Percentiles rank a stretch among this genome's conserved stretches.
Evolutionary conservation across 2,888 invertebrate genomes (phyloP).

Genomic region (Euzetes globulus): DNA sequence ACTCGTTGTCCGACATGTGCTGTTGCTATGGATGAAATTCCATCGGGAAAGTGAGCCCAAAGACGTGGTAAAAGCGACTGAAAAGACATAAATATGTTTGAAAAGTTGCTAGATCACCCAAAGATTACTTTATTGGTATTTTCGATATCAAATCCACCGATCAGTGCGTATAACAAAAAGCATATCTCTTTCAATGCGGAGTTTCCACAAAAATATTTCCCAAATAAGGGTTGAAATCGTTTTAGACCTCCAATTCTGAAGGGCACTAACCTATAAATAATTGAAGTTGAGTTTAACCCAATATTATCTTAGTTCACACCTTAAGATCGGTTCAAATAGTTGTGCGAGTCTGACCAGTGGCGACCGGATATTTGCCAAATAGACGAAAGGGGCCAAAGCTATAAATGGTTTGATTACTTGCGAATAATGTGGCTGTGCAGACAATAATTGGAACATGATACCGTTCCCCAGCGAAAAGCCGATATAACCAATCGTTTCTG

Average conservation of each 20-base stretch:
- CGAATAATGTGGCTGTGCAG: conserved; percentile 44
- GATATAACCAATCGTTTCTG: conserved; percentile 47
- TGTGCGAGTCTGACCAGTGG: neutral
- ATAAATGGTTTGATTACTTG: conserved; percentile 36
- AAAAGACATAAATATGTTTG: neutral
- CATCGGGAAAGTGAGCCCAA: neutral
- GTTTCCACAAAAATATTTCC: conserved; percentile 32
- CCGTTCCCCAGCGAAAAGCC: conserved; percentile 52
- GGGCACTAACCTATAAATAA: neutral
- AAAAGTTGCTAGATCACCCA: neutral
- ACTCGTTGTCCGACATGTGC: conserved; percentile 14
- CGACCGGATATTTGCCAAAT: conserved; percentile 19
- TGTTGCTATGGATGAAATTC: neutral
- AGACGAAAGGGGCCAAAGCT: conserved; percentile 27
- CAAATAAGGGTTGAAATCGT: conserved; percentile 4
- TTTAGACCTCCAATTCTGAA: neutral
- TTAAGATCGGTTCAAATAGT: neutral
- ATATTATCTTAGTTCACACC: too few relatives aligned
- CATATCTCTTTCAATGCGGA: conserved; percentile 14
- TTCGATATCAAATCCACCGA: conserved; percentile 23
- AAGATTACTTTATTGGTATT: conserved; percentile 6
- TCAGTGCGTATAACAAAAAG: neutral
- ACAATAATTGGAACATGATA: conserved; percentile 47
- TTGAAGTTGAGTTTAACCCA: neutral
- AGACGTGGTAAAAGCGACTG: neutral